Conservation (phyloP, 2,888 invertebrate genomes). For the Zootermopsis nevadensis region DNA sequence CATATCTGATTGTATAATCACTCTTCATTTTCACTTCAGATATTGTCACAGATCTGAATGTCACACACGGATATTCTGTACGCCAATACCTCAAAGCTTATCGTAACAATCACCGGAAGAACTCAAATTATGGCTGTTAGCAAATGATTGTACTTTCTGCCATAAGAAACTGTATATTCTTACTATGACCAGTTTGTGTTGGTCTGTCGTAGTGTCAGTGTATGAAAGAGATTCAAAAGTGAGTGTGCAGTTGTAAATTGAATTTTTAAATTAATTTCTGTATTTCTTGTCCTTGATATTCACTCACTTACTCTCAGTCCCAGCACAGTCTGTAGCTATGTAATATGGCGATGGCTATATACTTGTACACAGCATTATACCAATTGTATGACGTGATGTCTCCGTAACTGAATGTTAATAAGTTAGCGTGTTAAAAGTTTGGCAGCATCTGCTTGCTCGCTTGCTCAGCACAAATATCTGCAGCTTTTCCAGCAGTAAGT, state of each 20-base stretch:
- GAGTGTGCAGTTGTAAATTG: background rate
- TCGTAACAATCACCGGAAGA: background rate
- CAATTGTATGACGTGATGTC: conserved; percentile 3
- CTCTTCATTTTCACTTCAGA: too few relatives aligned
- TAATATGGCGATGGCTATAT: background rate
- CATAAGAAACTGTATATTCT: background rate
- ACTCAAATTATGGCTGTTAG: background rate
- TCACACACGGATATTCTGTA: background rate
- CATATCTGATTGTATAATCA: too few relatives aligned
- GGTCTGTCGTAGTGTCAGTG: background rate
- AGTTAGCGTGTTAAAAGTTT: background rate
- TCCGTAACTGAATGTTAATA: conserved; percentile 2
- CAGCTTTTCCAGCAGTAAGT: conserved; percentile 23
- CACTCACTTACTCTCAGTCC: background rate
- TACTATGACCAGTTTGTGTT: background rate
- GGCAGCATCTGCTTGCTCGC: conserved; percentile 22
- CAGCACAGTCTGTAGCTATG: background rate
- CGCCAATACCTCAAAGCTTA: conserved; percentile 19
- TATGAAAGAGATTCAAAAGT: background rate
- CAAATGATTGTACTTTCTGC: conserved; percentile 18
- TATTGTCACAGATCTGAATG: background rate
- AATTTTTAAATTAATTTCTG: conserved; percentile 22
- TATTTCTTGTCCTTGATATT: conserved; percentile 20
- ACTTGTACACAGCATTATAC: conserved; percentile 4
- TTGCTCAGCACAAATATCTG: conserved; percentile 36